A percentile compares a stretch with the other conserved stretches of the same genome.
These are phyloP conservation scores for Drosophila antonietae DNA, from an alignment of 2,888 invertebrate genomes.

Conservation along the genomic window DNA sequence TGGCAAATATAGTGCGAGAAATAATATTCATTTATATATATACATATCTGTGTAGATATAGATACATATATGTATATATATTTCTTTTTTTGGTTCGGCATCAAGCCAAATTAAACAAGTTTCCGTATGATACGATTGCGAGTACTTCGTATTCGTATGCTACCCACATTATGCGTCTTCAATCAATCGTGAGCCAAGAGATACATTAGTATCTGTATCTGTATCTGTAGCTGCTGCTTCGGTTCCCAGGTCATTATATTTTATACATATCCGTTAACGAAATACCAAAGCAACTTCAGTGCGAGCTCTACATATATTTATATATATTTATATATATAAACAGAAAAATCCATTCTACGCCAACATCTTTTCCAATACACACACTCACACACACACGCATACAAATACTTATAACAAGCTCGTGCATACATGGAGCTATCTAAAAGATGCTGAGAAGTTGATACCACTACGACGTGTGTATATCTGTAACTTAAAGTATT, in stretches of 20 bases:
- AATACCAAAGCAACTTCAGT: slow-evolving; percentile 55
- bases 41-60: slow-evolving; percentile 10
- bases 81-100: slow-evolving; percentile 20
- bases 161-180: slow-evolving; percentile 37
- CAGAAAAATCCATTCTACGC: slow-evolving; percentile 56
- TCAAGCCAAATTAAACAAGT: slow-evolving; percentile 61
- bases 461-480: slow-evolving; percentile 63
- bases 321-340: slow-evolving; percentile 18
- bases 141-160: slow-evolving; percentile 26
- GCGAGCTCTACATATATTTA: slow-evolving; percentile 31
- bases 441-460: slow-evolving; percentile 72
- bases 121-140: slow-evolving; percentile 37
- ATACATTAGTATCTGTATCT: slow-evolving; percentile 38
- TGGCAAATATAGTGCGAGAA: slow-evolving; percentile 23
- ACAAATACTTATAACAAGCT: slow-evolving; percentile 31
- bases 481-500: slow-evolving; percentile 73
- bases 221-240: slow-evolving; percentile 13
- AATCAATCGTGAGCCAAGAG: slow-evolving; percentile 27
- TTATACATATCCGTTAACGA: slow-evolving; percentile 56
- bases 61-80: neutral
- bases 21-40: slow-evolving; percentile 12
- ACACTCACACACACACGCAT: neutral
- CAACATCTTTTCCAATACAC: slow-evolving; percentile 51
- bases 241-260: slow-evolving; percentile 60
- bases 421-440: slow-evolving; percentile 57